Percentiles rank a stretch among this genome's conserved stretches.
phyloP scores from a whole-genome alignment of 2,797 vertebrate genomes.

The Poeciliopsis gracilis region DNA sequence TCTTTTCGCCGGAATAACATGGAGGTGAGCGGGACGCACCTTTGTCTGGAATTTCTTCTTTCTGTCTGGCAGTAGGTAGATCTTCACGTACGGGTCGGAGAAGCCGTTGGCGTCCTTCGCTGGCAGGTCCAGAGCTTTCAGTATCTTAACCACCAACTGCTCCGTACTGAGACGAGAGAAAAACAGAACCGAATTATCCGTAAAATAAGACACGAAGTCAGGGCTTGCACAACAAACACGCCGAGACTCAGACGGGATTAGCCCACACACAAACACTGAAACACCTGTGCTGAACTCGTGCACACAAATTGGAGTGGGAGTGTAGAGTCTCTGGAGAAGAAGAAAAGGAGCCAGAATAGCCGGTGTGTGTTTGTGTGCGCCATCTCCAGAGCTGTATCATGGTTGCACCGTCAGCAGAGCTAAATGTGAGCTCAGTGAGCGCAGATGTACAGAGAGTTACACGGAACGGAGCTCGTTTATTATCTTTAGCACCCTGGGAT shows the following conservation, averaged over 20 bases:
- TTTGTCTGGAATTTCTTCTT: constrained; percentile 97
- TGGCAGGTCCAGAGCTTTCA: constrained; percentile 91
- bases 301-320: constrained; percentile 49
- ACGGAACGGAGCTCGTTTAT: constrained; percentile 45
- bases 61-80: constrained; percentile 93
- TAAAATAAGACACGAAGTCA: constrained; percentile 11
- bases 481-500: constrained; percentile 29
- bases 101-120: constrained; percentile 93
- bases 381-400: constrained; percentile 47
- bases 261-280: constrained; percentile 41
- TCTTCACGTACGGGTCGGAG: constrained; percentile 94
- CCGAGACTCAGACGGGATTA: constrained; percentile 41
- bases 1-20: background rate
- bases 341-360: constrained; percentile 24
- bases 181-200: constrained; percentile 3
- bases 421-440: constrained; percentile 40
- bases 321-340: constrained; percentile 35
- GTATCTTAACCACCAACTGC: constrained; percentile 91
- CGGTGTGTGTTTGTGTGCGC: constrained; percentile 13
- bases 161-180: constrained; percentile 80
- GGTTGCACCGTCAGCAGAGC: constrained; percentile 49
- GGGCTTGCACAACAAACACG: constrained; percentile 18
- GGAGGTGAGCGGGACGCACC: constrained; percentile 65
- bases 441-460: constrained; percentile 33
- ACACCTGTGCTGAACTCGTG: constrained; percentile 41